Conservation (phyloP, 2,797 vertebrate genomes). For the Falco biarmicus region DNA sequence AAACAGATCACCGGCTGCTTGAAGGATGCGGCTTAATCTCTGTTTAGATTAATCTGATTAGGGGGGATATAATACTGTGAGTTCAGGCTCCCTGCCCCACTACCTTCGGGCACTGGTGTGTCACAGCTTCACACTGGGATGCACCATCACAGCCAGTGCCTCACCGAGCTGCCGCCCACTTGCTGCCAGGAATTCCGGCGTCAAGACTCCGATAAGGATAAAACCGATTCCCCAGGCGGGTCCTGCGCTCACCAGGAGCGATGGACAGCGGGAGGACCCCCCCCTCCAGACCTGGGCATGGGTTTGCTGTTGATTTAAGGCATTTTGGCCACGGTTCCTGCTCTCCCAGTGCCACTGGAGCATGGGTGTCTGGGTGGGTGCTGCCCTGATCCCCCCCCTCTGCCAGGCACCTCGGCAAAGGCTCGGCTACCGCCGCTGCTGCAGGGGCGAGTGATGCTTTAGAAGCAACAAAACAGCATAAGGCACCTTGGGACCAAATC, state of each 20-base stretch:
- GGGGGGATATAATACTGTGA: neutral
- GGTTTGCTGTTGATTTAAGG: neutral
- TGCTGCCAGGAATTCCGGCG: neutral
- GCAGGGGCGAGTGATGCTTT: rapidly evolving
- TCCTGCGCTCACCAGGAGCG: neutral
- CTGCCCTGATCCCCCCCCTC: too few species aligned
- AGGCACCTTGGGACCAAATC: neutral
- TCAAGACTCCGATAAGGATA: neutral
- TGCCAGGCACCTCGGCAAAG: rapidly evolving
- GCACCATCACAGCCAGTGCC: neutral
- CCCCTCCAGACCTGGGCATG: rapidly evolving
- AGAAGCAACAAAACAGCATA: neutral
- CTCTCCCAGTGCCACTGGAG: too few species aligned
- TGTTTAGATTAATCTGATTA: slow-evolving; percentile 23
- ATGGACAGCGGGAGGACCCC: rapidly evolving
- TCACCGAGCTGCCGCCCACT: neutral
- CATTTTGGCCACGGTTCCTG: rapidly evolving
- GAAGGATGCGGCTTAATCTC: neutral
- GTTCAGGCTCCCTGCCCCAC: neutral
- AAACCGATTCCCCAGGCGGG: neutral
- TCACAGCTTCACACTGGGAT: neutral
- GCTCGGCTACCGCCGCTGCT: neutral
- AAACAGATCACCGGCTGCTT: neutral
- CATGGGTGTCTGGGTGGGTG: rapidly evolving
- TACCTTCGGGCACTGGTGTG: rapidly evolving